Conservation (phyloP, 35 echinoderm and acorn worm genomes). For the Eucidaris tribuloides region DNA sequence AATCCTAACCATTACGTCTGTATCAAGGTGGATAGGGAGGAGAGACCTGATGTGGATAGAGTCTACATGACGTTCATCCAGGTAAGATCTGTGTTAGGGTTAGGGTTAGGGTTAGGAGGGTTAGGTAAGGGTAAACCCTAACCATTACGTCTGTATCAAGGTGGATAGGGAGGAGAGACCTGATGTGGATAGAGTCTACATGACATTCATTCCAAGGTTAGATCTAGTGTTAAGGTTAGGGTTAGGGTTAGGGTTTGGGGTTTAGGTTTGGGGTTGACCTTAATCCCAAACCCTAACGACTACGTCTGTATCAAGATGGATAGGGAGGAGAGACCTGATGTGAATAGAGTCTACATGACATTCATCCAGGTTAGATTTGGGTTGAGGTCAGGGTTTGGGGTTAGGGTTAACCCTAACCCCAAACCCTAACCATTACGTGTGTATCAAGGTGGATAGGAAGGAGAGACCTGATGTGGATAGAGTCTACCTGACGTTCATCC, state of each 20-base stretch:
- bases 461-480: conserved; percentile 96
- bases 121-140: too few species aligned
- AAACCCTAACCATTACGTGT: conserved; percentile 86
- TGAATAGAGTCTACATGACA: conserved; percentile 98
- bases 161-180: conserved; percentile 88
- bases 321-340: conserved; percentile 93
- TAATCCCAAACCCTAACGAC: too few species aligned
- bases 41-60: conserved; percentile 94
- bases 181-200: conserved; percentile 90
- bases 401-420: too few species aligned
- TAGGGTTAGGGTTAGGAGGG: too few species aligned
- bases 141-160: conserved; percentile 84
- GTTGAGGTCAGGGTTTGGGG: too few species aligned
- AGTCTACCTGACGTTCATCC: conserved; percentile 98
- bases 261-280: too few species aligned
- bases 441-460: conserved; percentile 96
- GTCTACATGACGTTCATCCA: conserved; percentile 99
- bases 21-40: conserved; percentile 98
- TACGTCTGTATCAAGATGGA: conserved; percentile 97
- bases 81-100: too few species aligned
- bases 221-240: too few species aligned
- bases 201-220: conserved; percentile 95
- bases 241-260: too few species aligned
- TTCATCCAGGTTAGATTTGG: conserved; percentile 97
- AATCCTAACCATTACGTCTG: conserved; percentile 86